A percentile compares a stretch with the other conserved stretches of the same genome.
Evolutionary conservation across 2,797 vertebrate species (phyloP).

Genomic region (Oryzias sinensis): DNA sequence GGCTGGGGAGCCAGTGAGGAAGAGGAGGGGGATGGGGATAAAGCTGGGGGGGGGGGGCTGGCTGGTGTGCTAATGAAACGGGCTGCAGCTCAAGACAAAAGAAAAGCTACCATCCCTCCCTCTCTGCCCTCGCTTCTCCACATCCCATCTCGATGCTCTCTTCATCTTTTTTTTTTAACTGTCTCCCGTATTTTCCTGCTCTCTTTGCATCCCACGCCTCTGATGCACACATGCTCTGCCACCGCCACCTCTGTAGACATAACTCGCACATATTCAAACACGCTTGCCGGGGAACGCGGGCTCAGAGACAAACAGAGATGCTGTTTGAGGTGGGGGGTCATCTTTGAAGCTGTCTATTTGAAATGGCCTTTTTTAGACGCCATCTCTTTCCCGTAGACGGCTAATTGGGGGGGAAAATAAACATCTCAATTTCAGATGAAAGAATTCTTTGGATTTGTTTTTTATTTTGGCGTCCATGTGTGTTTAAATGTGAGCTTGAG

Average conservation of each 20-base stretch:
- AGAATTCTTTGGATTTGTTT: too few species aligned
- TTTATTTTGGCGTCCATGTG: too few species aligned
- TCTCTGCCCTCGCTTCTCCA: constrained; percentile 22
- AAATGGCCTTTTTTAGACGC: constrained; percentile 1
- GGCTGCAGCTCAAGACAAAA: constrained; percentile 74
- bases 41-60: constrained; percentile 41
- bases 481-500: too few species aligned
- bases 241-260: constrained; percentile 10
- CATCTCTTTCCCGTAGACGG: too few species aligned
- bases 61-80: constrained; percentile 77
- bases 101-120: constrained; percentile 50
- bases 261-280: constrained; percentile 17
- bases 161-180: constrained; percentile 26
- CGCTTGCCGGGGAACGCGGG: constrained; percentile 16
- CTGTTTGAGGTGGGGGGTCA: constrained; percentile 42
- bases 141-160: constrained; percentile 34
- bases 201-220: constrained; percentile 42
- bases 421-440: too few species aligned
- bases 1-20: constrained; percentile 47
- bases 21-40: constrained; percentile 30
- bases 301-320: constrained; percentile 36
- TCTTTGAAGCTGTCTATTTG: constrained; percentile 56
- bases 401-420: too few species aligned
- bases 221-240: constrained; percentile 6
- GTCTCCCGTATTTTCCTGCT: constrained; percentile 29